Evolutionary conservation across 1,140 invertebrate genomes (phyloP).

Genomic region (Mycetomoellerius zeteki): DNA sequence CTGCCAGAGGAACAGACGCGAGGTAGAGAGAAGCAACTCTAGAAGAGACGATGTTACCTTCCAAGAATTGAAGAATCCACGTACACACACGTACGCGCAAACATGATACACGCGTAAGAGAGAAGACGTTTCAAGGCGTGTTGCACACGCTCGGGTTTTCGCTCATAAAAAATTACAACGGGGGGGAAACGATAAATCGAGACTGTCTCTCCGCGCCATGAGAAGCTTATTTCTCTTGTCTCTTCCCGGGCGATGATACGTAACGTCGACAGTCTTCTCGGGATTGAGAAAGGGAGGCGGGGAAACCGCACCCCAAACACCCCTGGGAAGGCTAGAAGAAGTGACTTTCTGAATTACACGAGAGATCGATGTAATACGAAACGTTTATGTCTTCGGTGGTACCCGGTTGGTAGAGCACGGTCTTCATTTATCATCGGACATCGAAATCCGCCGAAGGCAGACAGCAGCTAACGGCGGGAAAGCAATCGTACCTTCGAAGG

Average conservation of each 20-base stretch:
- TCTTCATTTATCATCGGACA: constrained; percentile 64
- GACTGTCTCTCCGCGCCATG: constrained; percentile 43
- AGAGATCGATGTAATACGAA: constrained; percentile 64
- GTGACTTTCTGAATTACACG: constrained; percentile 59
- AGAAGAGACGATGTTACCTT: constrained; percentile 16
- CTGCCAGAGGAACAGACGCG: background rate
- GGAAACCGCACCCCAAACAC: constrained; percentile 16
- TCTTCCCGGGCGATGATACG: constrained; percentile 45
- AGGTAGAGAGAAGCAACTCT: background rate
- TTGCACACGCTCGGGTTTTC: constrained; percentile 10
- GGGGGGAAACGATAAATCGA: constrained; percentile 55
- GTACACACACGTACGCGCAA: background rate
- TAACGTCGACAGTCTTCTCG: constrained; percentile 57
- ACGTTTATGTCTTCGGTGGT: constrained; percentile 52
- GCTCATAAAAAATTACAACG: constrained; percentile 60
- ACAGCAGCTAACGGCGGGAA: constrained; percentile 39
- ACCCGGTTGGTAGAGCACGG: too few relatives aligned
- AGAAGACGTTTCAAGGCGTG: constrained; percentile 9
- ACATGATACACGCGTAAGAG: background rate
- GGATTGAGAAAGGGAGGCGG: constrained; percentile 29
- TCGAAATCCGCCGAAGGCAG: constrained; percentile 36
- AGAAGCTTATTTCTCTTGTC: constrained; percentile 57
- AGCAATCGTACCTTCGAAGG: constrained; percentile 51
- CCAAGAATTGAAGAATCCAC: constrained; percentile 26
- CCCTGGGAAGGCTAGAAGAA: constrained; percentile 23